Percentiles rank a stretch among this genome's conserved stretches.
Conservation (phyloP, 30 jellyfish, hydroid and myxozoan genomes). For the Clytia hemisphaerica region DNA sequence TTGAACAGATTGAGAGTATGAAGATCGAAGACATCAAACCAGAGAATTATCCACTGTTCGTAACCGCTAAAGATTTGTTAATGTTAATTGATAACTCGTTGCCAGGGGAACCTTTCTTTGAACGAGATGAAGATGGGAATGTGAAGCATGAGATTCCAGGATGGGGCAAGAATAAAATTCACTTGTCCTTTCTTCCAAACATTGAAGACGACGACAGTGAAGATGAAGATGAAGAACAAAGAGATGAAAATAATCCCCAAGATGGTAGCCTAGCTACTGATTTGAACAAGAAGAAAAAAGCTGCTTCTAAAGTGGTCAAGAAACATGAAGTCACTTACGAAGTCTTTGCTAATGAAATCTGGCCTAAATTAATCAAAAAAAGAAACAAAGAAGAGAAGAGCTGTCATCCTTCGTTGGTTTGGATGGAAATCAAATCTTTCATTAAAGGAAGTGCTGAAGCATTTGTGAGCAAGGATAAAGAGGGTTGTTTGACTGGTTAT, state of each 20-base stretch:
- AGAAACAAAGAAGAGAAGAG: constrained; percentile 20
- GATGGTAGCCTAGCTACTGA: constrained; percentile 21
- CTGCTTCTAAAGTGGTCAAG: background rate
- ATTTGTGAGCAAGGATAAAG: constrained; percentile 16
- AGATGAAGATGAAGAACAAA: constrained; percentile 28
- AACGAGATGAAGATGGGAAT: constrained; percentile 50
- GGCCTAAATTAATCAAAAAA: constrained; percentile 54
- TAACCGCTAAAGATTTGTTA: constrained; percentile 59
- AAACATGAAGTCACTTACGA: constrained; percentile 59
- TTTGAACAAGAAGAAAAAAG: background rate
- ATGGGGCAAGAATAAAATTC: constrained; percentile 67
- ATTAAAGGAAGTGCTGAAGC: constrained; percentile 70
- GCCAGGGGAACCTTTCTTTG: constrained; percentile 59
- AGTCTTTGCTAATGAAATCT: constrained; percentile 41
- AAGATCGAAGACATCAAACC: constrained; percentile 9
- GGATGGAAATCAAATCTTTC: constrained; percentile 87
- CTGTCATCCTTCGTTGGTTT: constrained; percentile 72
- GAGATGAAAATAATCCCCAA: background rate
- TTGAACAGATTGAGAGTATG: constrained; percentile 2
- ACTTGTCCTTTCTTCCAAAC: constrained; percentile 40
- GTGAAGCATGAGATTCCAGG: constrained; percentile 52
- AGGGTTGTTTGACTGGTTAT: no score
- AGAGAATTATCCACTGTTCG: constrained; percentile 56
- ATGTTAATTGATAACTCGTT: constrained; percentile 60
- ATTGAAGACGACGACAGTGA: constrained; percentile 37